These are phyloP conservation scores for Dynastes maya DNA, from an alignment of 2,888 invertebrate genomes.

Conservation along the genomic window DNA sequence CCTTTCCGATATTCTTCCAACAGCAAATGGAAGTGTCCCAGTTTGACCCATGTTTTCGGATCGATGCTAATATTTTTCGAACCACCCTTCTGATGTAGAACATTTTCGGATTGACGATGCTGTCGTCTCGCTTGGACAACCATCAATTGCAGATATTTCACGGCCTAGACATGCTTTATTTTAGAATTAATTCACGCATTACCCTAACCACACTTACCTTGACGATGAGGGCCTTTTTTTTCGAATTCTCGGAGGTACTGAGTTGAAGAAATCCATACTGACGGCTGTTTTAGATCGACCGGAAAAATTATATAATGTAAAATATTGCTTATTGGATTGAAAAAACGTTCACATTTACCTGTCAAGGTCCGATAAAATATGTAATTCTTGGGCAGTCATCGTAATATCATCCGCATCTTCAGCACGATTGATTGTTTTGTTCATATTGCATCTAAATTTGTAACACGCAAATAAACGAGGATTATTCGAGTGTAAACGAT, in stretches of 20 bases:
- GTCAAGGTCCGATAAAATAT: conserved; percentile 90
- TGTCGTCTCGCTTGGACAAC: conserved; percentile 84
- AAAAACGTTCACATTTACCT: conserved; percentile 73
- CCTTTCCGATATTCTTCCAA: conserved; percentile 96
- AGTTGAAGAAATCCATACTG: conserved; percentile 93
- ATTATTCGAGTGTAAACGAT: conserved; percentile 28
- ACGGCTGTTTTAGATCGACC: conserved; percentile 76
- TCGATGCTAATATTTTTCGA: conserved; percentile 84
- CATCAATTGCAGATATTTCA: conserved; percentile 89
- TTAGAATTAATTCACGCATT: not conserved
- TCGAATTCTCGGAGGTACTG: conserved; percentile 85
- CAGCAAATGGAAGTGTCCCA: conserved; percentile 95
- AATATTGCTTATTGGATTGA: not conserved
- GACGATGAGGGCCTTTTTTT: conserved; percentile 85
- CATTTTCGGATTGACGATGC: conserved; percentile 67
- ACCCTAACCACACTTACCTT: conserved; percentile 72
- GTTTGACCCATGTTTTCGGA: conserved; percentile 92
- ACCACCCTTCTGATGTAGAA: conserved; percentile 53
- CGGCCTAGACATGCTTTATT: conserved; percentile 74
- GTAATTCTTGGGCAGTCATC: conserved; percentile 85
- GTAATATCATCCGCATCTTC: conserved; percentile 68
- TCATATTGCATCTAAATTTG: conserved; percentile 61
- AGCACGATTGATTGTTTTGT: conserved; percentile 61
- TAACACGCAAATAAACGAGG: conserved; percentile 37
- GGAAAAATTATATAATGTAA: conserved; percentile 57